Percentiles rank a stretch among this genome's conserved stretches.
phyloP scores from a whole-genome alignment of 2,888 invertebrate genomes.

The Stenichneumon culpator region DNA sequence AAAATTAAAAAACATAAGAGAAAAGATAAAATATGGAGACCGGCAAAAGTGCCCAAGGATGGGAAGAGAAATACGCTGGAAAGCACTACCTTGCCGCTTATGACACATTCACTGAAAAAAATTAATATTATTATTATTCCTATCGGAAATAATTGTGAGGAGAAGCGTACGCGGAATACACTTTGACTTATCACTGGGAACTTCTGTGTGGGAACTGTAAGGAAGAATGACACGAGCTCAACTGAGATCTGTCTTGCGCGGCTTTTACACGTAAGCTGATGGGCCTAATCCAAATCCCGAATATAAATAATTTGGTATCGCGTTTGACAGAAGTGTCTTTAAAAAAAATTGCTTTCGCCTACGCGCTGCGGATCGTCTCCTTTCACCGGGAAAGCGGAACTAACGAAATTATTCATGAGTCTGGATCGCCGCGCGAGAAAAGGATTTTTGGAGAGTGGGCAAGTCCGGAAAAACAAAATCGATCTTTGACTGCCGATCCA shows the following conservation, averaged over 20 bases:
- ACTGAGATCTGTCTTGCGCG: too few species aligned
- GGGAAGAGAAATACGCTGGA: background rate
- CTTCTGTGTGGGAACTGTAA: too few species aligned
- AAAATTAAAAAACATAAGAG: conserved; percentile 4
- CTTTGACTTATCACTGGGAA: too few species aligned
- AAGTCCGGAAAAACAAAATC: background rate
- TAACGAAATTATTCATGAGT: background rate
- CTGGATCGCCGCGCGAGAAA: background rate
- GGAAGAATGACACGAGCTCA: too few species aligned
- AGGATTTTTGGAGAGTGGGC: background rate
- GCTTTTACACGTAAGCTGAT: too few species aligned
- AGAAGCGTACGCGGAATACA: too few species aligned
- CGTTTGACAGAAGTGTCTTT: too few species aligned
- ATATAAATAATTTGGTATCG: too few species aligned
- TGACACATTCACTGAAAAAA: background rate
- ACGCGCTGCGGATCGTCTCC: too few species aligned
- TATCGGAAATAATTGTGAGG: background rate
- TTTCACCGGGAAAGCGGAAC: too few species aligned
- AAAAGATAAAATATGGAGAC: conserved; percentile 1
- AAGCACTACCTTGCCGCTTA: background rate
- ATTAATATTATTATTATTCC: background rate
- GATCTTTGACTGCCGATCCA: background rate
- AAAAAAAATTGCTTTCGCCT: too few species aligned
- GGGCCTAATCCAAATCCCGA: too few species aligned
- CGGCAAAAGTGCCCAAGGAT: background rate